These are phyloP conservation scores for Drosophila lini DNA, from an alignment of 1,140 invertebrate genomes.

Conservation along the genomic window DNA sequence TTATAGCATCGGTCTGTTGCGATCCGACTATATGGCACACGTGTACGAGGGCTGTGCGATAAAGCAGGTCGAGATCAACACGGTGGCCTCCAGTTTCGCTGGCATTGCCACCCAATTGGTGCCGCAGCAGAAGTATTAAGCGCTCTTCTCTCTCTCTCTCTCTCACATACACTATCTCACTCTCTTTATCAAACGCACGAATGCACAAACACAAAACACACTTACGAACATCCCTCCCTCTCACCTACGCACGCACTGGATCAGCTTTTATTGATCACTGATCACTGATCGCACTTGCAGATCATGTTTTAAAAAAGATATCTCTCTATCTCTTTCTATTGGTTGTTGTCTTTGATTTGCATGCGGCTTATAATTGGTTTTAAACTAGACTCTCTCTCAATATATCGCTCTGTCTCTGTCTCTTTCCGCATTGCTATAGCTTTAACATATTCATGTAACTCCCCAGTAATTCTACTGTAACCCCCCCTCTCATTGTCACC, in stretches of 20 bases:
- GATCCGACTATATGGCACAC: slow-evolving; percentile 92
- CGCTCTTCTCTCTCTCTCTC: slow-evolving; percentile 70
- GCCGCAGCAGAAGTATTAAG: slow-evolving; percentile 88
- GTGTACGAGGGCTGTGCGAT: slow-evolving; percentile 86
- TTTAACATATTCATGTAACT: slow-evolving; percentile 4
- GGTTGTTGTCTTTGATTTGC: slow-evolving; percentile 15
- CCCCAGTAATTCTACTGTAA: background rate
- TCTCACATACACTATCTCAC: slow-evolving; percentile 36
- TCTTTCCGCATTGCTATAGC: slow-evolving; percentile 18
- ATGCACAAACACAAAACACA: slow-evolving; percentile 42
- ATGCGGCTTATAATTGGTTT: slow-evolving; percentile 18
- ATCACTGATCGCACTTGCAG: slow-evolving; percentile 2
- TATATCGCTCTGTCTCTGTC: slow-evolving; percentile 4
- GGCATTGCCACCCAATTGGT: slow-evolving; percentile 87
- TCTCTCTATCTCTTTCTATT: slow-evolving; percentile 4
- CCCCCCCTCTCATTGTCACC: background rate
- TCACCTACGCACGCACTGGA: slow-evolving; percentile 13
- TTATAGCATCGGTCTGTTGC: slow-evolving; percentile 87
- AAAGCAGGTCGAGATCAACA: slow-evolving; percentile 92
- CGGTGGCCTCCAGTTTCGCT: slow-evolving; percentile 90
- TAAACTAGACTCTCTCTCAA: background rate
- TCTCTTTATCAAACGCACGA: slow-evolving; percentile 12
- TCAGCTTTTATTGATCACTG: background rate
- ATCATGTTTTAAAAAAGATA: background rate
- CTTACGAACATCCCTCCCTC: background rate